Base-by-base conservation (phyloP, 2,113 vertebrate genomes). In the Vicugna pacos region DNA sequence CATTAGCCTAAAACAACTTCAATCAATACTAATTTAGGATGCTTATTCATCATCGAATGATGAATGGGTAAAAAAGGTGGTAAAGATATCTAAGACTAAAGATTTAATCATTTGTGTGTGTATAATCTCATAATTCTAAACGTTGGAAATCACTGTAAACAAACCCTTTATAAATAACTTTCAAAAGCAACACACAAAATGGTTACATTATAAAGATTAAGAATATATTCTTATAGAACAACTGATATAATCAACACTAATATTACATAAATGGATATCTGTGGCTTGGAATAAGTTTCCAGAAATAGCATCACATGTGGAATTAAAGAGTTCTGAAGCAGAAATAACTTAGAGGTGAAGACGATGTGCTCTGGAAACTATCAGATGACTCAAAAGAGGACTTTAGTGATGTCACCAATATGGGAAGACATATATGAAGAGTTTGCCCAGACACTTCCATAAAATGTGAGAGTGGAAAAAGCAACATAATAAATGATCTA, bases 151-250 rank as follows among this genome's bases (percentile, higher is more conserved):
- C 56, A 94, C 9, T 75, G 2, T 86, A 93, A 96, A 92, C n/a
- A 86, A 73, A 38, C 17, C 20, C 30, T 80, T 90, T 76, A 96
- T 65, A 60, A 93, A 50, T 87, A 10, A 91, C 16, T 86, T 89
- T 93, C 73, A 94, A 75, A 89, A 94, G 50, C 52, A 94, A 93
- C 50, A 91, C 7, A 76, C n/a, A 72, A 93, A 85, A 83, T 42
- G 11, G n/a, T 54, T 77, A 54, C 30, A 70, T 32, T 81, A 12
- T 73, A 35, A 93, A 83, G 73, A 93, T 24, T 38, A 80, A 94
- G 46, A 93, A 70, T n/a, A 60, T 72, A 64, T 82, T 83, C 46
- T 89, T 85, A 60, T 0, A 73, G 64, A 81, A 91, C 54, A 38
- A 69, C 50, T 64, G 14, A 58, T 35, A 65, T 2, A 79, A 54